Evolutionary conservation across 2,797 vertebrate species (phyloP), one percentile per base, ranked within the genome.

Genomic region (Neostethus bicornis): DNA sequence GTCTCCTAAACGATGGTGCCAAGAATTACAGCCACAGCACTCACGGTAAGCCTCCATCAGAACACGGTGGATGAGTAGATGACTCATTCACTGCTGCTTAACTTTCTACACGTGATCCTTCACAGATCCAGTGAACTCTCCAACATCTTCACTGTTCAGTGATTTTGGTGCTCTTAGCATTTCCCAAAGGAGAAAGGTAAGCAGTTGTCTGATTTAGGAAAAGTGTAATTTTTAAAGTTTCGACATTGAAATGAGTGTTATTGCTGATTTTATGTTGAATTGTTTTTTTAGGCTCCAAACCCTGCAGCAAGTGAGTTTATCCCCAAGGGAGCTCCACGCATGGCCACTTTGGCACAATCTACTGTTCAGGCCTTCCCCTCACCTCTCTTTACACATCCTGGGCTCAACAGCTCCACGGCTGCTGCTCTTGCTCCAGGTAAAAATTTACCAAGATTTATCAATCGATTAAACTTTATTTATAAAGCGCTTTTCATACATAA

Each of bases 181-280:
- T 85, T 95, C 96, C 75, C 97, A 99, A 85, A 96, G 96, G 88
- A 96, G 97, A 89, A 99, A 99, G 95, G 97, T 98, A 89, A 87
- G 93, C 66, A 57, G 25, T 3, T 3, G 21, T 34, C 0, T 4
- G 1, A 0, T 34, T 6, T 5, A 48, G 60, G 3, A 34, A 41
- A 6, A 25, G 29, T 29, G 12, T 31, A 12, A 24, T 14, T 46
- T 58, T 65, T 28, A 13, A 50, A 60, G 16, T 25, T 51, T 7
- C 8, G 35, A 20, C 13, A 50, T 63, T 53, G 60, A 1, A 31
- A 26, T 28, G 7, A 60, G 13, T 2, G 21, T 6, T 2, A 47
- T 54, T 8, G 8, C 2, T 2, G 12, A 17, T 25, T 70, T 42
- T 60, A 24, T 23, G 1, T 16, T 29, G 57, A 55, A 11, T 5